These are phyloP conservation scores for Eumacrocentrus americanus DNA, from an alignment of 2,888 invertebrate species.

Conservation along the genomic window DNA sequence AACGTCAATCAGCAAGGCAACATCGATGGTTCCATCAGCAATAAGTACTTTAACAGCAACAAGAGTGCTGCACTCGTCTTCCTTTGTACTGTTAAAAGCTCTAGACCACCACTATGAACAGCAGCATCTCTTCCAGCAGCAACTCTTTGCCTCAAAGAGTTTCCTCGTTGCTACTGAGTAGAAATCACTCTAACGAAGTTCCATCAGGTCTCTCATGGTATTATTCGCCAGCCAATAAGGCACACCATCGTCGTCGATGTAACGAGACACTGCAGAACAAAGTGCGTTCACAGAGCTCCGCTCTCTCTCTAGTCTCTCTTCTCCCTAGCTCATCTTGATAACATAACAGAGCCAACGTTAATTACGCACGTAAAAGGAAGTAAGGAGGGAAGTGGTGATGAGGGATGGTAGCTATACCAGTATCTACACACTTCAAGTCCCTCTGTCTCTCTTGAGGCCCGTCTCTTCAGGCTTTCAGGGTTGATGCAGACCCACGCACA, in stretches of 20 bases:
- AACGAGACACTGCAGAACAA: background rate
- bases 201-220: background rate
- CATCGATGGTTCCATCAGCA: no score
- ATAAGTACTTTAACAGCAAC: no score
- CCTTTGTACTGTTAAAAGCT: no score
- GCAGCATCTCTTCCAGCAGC: no score
- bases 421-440: background rate
- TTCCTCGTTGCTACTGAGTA: no score
- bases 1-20: no score
- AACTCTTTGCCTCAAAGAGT: no score
- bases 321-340: no score
- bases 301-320: no score
- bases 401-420: conserved; percentile 24
- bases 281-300: no score
- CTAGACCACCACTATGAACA: no score
- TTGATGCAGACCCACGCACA: background rate
- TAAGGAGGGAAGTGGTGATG: conserved; percentile 38
- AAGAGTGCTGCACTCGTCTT: no score
- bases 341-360: conserved; percentile 37
- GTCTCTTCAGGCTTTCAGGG: background rate
- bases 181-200: conserved; percentile 4
- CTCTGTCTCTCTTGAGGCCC: conserved; percentile 10
- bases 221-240: background rate
- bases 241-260: background rate
- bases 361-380: conserved; percentile 35